A percentile compares a stretch with the other conserved stretches of the same genome.
Evolutionary conservation across 2,113 vertebrate genomes (phyloP).

Genomic region (Phalacrocorax brasilianus): DNA sequence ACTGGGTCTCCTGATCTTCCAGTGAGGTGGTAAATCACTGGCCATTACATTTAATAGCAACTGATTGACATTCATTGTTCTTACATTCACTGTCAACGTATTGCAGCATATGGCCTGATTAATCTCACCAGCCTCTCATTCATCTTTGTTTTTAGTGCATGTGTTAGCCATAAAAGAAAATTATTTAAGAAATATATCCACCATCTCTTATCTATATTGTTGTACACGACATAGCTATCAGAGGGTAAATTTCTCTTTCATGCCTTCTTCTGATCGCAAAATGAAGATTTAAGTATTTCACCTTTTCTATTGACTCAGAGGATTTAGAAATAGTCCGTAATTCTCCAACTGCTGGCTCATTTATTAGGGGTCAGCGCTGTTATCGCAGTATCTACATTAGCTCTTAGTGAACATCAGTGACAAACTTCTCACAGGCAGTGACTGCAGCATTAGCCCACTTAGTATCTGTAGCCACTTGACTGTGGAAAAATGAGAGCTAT

Average conservation of each 20-base stretch:
- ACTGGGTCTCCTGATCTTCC: background rate
- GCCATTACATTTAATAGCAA: conserved; percentile 21
- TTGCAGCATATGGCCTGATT: background rate
- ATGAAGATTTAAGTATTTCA: conserved; percentile 38
- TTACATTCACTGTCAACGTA: background rate
- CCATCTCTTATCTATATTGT: background rate
- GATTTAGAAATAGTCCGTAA: background rate
- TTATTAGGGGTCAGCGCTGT: background rate
- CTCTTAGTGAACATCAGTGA: background rate
- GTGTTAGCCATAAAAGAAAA: background rate
- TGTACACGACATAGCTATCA: background rate
- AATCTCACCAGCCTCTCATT: conserved; percentile 21
- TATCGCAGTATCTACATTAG: background rate
- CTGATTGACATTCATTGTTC: conserved; percentile 26
- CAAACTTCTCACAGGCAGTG: background rate
- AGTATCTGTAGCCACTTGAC: background rate
- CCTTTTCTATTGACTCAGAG: background rate
- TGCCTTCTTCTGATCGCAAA: background rate
- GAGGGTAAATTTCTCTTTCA: background rate
- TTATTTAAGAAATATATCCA: background rate
- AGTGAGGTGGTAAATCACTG: conserved; percentile 33
- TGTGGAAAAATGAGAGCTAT: background rate
- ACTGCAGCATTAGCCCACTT: background rate
- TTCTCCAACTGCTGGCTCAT: background rate
- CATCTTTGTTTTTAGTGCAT: background rate